These are phyloP conservation scores for Misgurnus anguillicaudatus DNA, from an alignment of 2,113 vertebrate genomes.

Conservation along the genomic window DNA sequence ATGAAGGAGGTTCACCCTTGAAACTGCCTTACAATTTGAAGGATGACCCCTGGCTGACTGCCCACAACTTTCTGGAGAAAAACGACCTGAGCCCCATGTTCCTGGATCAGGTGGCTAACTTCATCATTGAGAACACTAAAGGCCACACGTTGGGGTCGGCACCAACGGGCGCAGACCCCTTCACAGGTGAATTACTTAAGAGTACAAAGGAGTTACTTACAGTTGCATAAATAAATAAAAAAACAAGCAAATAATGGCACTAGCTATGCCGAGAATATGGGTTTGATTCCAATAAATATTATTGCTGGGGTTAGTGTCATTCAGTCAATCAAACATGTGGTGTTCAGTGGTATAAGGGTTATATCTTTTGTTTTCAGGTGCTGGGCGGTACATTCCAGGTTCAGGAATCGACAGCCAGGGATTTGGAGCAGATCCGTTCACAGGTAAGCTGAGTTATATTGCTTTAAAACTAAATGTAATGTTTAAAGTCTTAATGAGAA, in stretches of 20 bases:
- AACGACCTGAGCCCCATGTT: slow-evolving; percentile 96
- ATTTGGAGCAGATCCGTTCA: slow-evolving; percentile 75
- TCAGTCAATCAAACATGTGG: background rate
- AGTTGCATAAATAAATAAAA: no score
- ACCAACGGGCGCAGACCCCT: slow-evolving; percentile 82
- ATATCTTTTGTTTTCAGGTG: slow-evolving; percentile 61
- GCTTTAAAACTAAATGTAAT: no score
- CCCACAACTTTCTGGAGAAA: slow-evolving; percentile 94
- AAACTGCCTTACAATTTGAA: slow-evolving; percentile 91
- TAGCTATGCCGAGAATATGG: no score
- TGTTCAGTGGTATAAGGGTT: no score
- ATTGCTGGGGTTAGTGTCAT: background rate
- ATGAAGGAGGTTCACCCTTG: slow-evolving; percentile 91
- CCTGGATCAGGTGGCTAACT: slow-evolving; percentile 97
- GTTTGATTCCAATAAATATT: background rate
- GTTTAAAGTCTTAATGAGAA: background rate
- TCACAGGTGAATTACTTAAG: slow-evolving; percentile 79
- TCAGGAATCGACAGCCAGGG: slow-evolving; percentile 47
- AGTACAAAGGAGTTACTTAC: no score
- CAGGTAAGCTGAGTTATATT: slow-evolving; percentile 62
- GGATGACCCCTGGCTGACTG: slow-evolving; percentile 94
- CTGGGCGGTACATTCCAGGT: slow-evolving; percentile 76
- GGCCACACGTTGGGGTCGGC: slow-evolving; percentile 81
- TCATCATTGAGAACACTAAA: slow-evolving; percentile 96
- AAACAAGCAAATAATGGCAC: no score